A percentile compares a stretch with the other conserved stretches of the same genome.
Conservation (phyloP, 1,140 invertebrate species). For the Megalonaias nervosa region DNA sequence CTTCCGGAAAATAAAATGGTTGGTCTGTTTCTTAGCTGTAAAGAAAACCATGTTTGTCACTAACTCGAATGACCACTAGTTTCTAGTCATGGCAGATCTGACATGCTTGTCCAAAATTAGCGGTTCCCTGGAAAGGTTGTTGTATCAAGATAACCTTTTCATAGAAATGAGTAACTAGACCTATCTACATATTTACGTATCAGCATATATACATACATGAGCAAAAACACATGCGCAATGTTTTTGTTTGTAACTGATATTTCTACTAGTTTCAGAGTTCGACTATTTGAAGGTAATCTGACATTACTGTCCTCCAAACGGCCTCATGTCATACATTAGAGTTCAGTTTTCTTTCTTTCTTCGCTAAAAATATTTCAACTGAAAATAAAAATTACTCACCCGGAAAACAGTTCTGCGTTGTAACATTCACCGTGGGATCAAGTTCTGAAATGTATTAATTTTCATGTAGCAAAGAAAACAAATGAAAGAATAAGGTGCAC, state of each 20-base stretch:
- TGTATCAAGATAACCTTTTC: no score
- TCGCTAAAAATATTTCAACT: not conserved
- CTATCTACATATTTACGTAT: no score
- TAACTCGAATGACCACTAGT: no score
- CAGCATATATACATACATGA: no score
- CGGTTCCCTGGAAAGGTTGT: no score
- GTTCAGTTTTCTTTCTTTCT: not conserved
- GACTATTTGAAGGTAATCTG: not conserved
- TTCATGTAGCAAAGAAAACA: not conserved
- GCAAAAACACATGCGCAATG: no score
- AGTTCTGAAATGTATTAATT: constrained; percentile 22
- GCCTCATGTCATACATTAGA: not conserved
- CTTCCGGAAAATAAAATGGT: not conserved
- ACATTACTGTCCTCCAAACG: not conserved
- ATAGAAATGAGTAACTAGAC: no score
- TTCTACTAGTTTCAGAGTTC: not conserved
- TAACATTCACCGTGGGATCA: constrained; percentile 34
- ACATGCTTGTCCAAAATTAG: no score
- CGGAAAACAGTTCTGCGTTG: constrained; percentile 44
- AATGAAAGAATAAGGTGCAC: no score
- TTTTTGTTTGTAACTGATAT: no score
- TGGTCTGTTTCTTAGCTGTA: not conserved
- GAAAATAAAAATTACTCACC: constrained; percentile 32
- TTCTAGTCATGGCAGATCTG: no score
- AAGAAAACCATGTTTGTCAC: no score